phyloP scores from a whole-genome alignment of 2,113 vertebrate genomes.

The Nannospalax galili region DNA sequence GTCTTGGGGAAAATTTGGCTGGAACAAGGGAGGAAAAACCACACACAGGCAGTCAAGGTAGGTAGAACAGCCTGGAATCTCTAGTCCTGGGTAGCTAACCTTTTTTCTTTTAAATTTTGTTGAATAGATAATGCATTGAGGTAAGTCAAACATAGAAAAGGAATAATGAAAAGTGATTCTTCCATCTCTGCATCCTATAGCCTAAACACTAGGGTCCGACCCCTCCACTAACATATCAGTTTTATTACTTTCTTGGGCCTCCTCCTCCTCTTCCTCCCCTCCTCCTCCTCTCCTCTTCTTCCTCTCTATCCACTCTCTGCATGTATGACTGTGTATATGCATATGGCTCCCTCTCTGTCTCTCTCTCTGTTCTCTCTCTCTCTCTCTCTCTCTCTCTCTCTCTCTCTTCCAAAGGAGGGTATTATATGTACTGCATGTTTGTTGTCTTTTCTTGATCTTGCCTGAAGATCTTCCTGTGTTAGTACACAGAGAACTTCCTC shows the following conservation, averaged over 20 bases:
- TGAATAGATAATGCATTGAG: not conserved
- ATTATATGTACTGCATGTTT: not conserved
- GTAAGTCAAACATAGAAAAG: slow-evolving; percentile 2
- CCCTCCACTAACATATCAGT: not conserved
- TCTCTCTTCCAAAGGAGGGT: not conserved
- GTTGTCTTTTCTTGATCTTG: not conserved
- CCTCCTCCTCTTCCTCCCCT: too few relatives aligned
- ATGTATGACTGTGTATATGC: too few relatives aligned
- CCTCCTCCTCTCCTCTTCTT: too few relatives aligned
- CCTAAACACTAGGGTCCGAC: not conserved
- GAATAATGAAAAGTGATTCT: not conserved
- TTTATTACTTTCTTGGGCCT: slow-evolving; percentile 47
- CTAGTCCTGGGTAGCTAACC: not conserved
- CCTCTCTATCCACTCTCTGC: too few relatives aligned
- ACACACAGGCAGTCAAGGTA: not conserved
- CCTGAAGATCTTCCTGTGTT: slow-evolving; percentile 28
- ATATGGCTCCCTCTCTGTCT: too few relatives aligned
- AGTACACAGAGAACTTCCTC: slow-evolving; percentile 34
- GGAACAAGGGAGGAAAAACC: not conserved
- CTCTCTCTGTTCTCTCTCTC: not conserved
- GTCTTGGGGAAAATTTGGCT: not conserved
- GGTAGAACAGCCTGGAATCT: not conserved
- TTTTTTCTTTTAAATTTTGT: slow-evolving; percentile 25
- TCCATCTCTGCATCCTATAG: not conserved
- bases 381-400: not conserved